phyloP scores from a whole-genome alignment of 2,113 vertebrate genomes.

The Raja brachyura region DNA sequence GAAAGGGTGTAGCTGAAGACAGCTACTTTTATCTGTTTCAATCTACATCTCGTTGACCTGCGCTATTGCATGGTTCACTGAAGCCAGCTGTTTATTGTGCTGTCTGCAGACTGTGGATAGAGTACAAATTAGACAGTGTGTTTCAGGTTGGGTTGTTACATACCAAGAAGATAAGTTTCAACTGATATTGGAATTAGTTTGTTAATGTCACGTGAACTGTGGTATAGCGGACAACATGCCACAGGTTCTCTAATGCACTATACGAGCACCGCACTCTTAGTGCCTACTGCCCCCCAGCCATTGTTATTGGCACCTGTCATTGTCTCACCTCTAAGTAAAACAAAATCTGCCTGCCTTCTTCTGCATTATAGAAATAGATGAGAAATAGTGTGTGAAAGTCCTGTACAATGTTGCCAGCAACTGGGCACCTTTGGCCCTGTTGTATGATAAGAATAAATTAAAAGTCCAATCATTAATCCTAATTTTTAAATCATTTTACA shows the following conservation, averaged over 20 bases:
- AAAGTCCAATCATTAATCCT: neutral
- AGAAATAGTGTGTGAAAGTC: too few relatives aligned
- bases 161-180: neutral
- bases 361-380: too few relatives aligned
- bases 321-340: neutral
- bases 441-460: neutral
- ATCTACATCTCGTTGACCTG: conserved; percentile 34
- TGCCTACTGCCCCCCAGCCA: too few relatives aligned
- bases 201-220: too few relatives aligned
- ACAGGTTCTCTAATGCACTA: too few relatives aligned
- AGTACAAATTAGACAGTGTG: conserved; percentile 17
- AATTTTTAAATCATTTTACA: neutral
- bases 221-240: too few relatives aligned
- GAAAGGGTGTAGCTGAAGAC: neutral
- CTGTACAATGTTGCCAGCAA: too few relatives aligned
- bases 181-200: neutral
- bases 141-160: neutral
- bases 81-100: conserved; percentile 19
- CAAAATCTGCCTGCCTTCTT: neutral
- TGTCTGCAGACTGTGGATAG: neutral
- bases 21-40: conserved; percentile 34
- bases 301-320: too few relatives aligned
- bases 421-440: too few relatives aligned
- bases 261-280: too few relatives aligned
- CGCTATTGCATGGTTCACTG: neutral